Percentiles rank a stretch among this genome's conserved stretches.
These are phyloP conservation scores for Ectropis crepuscularia DNA, from an alignment of 2,888 invertebrate genomes.

Conservation along the genomic window DNA sequence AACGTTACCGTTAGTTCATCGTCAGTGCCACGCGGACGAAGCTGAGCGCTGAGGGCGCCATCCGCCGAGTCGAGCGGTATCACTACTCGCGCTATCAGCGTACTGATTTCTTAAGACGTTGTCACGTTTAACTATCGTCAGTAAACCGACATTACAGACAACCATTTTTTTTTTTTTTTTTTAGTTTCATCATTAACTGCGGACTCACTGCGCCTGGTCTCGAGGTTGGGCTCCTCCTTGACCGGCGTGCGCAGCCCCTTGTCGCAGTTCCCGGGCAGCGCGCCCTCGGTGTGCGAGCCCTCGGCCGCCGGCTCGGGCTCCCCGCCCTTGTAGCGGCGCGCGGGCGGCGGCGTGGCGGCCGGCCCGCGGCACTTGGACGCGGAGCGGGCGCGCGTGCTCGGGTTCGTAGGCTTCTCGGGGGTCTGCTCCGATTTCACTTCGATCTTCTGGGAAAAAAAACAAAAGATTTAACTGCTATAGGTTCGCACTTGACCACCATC, in stretches of 20 bases:
- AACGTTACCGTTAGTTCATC: too few species aligned
- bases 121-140: too few species aligned
- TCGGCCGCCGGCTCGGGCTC: slow-evolving; percentile 74
- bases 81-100: too few species aligned
- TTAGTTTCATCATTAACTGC: not conserved
- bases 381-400: slow-evolving; percentile 62
- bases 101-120: too few species aligned
- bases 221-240: slow-evolving; percentile 53
- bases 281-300: slow-evolving; percentile 71
- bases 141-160: too few species aligned
- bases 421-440: slow-evolving; percentile 77
- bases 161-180: too few species aligned
- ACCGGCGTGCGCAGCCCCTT: slow-evolving; percentile 58
- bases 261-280: slow-evolving; percentile 59
- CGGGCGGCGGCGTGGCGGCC: slow-evolving; percentile 48
- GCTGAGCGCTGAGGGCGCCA: too few species aligned
- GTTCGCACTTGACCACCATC: too few species aligned
- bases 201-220: slow-evolving; percentile 66
- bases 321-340: slow-evolving; percentile 64
- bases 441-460: slow-evolving; percentile 73
- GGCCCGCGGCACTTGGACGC: slow-evolving; percentile 64
- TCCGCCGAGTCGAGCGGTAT: too few species aligned
- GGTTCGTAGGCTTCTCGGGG: slow-evolving; percentile 66
- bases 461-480: too few species aligned
- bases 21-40: too few species aligned